Evolutionary conservation across 2,888 invertebrate species (phyloP).

Genomic region (Timandra comae): DNA sequence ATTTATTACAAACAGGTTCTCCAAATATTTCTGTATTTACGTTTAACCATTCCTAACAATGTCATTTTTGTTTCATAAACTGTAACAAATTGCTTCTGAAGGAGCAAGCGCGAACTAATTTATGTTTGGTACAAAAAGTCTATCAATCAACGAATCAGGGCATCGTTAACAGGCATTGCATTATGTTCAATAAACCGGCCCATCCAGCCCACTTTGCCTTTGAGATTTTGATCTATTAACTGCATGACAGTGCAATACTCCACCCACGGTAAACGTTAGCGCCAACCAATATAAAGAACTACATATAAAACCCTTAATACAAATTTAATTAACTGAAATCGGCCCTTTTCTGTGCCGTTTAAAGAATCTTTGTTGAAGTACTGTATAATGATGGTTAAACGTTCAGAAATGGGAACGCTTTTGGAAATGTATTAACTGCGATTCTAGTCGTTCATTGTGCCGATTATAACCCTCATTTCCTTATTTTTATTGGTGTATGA

Average conservation of each 20-base stretch:
- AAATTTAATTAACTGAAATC: constrained; percentile 73
- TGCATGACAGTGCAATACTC: constrained; percentile 55
- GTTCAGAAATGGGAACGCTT: constrained; percentile 54
- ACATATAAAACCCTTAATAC: constrained; percentile 62
- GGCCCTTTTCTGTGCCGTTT: constrained; percentile 55
- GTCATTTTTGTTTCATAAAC: constrained; percentile 7
- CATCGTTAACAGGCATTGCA: constrained; percentile 66
- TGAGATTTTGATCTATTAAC: constrained; percentile 73
- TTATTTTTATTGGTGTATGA: constrained; percentile 44
- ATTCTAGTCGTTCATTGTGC: constrained; percentile 51
- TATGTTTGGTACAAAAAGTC: constrained; percentile 50
- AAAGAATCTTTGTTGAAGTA: constrained; percentile 62
- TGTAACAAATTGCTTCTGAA: constrained; percentile 45
- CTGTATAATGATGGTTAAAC: constrained; percentile 70
- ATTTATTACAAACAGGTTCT: too few relatives aligned
- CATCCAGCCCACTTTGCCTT: constrained; percentile 55
- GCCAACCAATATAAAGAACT: constrained; percentile 59
- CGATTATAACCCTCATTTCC: constrained; percentile 46
- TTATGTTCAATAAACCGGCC: constrained; percentile 63
- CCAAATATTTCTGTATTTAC: too few relatives aligned
- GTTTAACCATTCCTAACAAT: too few relatives aligned
- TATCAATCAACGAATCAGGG: constrained; percentile 70
- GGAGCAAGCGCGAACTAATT: constrained; percentile 52
- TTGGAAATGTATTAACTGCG: constrained; percentile 64
- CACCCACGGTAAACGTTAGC: constrained; percentile 58